Conservation (phyloP, 2,113 vertebrate species). For the Xenopus tropicalis region DNA sequence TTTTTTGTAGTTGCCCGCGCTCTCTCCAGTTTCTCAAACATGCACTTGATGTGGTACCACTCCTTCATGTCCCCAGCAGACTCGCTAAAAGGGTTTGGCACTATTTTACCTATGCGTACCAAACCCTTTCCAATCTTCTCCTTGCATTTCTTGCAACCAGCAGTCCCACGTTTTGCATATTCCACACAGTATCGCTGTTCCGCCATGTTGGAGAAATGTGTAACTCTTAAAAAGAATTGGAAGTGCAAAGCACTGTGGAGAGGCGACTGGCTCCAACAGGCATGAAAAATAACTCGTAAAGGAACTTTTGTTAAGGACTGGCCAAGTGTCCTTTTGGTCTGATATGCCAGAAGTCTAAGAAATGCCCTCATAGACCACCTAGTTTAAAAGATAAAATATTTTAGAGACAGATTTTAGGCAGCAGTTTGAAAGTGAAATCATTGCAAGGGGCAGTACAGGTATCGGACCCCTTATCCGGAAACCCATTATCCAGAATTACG, state of each 20-base stretch:
- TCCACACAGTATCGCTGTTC: slow-evolving; percentile 93
- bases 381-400: background rate
- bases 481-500: no score
- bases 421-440: no score
- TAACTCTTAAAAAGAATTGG: background rate
- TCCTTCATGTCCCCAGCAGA: slow-evolving; percentile 97
- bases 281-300: background rate
- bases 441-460: no score
- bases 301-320: background rate
- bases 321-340: slow-evolving; percentile 1
- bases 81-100: slow-evolving; percentile 96
- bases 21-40: slow-evolving; percentile 95
- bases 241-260: background rate
- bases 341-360: slow-evolving; percentile 2
- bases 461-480: no score
- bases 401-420: no score
- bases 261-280: background rate
- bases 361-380: slow-evolving; percentile 18
- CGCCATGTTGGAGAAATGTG: slow-evolving; percentile 67
- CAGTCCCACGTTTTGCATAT: slow-evolving; percentile 91
- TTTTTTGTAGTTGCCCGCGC: slow-evolving; percentile 92
- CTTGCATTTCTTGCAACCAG: slow-evolving; percentile 97
- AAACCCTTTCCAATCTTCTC: slow-evolving; percentile 91
- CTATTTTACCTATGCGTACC: slow-evolving; percentile 90
- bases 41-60: slow-evolving; percentile 94